Conservation (phyloP, 2,113 vertebrate genomes). For the Fulmarus glacialis region DNA sequence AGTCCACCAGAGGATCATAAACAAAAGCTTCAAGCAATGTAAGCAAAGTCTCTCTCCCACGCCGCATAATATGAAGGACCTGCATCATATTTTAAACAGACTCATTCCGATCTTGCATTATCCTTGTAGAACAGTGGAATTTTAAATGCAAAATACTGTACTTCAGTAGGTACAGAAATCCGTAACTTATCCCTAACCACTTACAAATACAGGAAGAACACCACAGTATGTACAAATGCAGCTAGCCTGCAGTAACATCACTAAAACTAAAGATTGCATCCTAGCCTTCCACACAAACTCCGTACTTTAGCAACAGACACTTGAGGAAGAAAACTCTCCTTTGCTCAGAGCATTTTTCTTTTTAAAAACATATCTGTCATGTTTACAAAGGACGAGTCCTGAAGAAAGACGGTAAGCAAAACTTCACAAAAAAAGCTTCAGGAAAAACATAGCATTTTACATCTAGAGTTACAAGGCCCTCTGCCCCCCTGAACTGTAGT, state of each 20-base stretch:
- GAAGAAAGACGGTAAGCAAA: neutral
- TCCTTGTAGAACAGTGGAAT: neutral
- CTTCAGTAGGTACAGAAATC: neutral
- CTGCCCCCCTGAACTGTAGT: accelerated
- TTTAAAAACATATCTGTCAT: neutral
- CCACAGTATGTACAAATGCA: neutral
- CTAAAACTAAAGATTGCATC: neutral
- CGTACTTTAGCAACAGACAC: neutral
- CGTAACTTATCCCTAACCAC: too few relatives aligned
- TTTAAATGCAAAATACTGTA: neutral
- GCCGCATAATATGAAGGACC: slow-evolving; percentile 97
- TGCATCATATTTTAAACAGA: slow-evolving; percentile 50
- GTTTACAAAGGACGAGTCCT: neutral
- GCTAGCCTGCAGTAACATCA: neutral
- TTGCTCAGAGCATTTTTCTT: neutral
- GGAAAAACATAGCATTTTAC: neutral
- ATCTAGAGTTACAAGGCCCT: neutral
- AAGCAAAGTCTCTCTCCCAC: slow-evolving; percentile 93
- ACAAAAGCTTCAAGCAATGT: slow-evolving; percentile 96
- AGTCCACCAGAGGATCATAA: slow-evolving; percentile 97
- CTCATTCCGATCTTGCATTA: neutral
- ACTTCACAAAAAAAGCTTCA: neutral
- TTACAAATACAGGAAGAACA: neutral
- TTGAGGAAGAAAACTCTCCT: neutral
- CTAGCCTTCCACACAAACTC: neutral